Evolutionary conservation across 2,113 vertebrate genomes (phyloP).

Genomic region (Micronycteris hirsuta): DNA sequence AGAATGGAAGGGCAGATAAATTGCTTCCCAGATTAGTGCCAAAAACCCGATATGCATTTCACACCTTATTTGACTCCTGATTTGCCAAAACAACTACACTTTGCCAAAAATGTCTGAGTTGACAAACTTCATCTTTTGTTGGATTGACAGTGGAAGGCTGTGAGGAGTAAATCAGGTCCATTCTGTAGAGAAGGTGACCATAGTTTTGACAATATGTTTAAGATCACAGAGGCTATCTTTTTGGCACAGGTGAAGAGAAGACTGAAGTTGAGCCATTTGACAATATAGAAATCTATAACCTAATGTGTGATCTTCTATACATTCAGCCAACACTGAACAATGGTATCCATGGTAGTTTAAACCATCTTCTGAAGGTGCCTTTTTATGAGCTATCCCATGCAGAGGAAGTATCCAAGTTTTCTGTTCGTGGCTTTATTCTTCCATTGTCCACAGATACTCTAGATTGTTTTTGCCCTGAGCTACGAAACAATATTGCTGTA

Average conservation of each 20-base stretch:
- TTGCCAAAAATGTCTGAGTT: slow-evolving; percentile 89
- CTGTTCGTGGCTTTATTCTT: slow-evolving; percentile 70
- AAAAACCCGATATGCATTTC: slow-evolving; percentile 86
- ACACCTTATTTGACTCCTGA: slow-evolving; percentile 91
- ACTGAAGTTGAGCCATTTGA: slow-evolving; percentile 90
- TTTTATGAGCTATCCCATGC: slow-evolving; percentile 82
- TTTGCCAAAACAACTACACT: slow-evolving; percentile 95
- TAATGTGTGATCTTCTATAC: slow-evolving; percentile 93
- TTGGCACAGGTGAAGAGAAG: slow-evolving; percentile 87
- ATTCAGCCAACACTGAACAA: slow-evolving; percentile 93
- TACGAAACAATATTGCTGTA: fast-evolving
- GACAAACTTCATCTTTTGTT: slow-evolving; percentile 92
- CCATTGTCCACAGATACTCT: slow-evolving; percentile 25
- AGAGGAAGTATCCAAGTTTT: slow-evolving; percentile 81
- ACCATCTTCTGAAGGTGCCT: slow-evolving; percentile 89
- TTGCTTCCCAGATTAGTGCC: slow-evolving; percentile 82
- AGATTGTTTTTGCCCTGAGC: slow-evolving; percentile 78
- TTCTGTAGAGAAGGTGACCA: slow-evolving; percentile 89
- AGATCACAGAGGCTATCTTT: slow-evolving; percentile 96
- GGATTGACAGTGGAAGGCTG: slow-evolving; percentile 89
- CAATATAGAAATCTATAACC: slow-evolving; percentile 96
- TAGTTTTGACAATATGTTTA: slow-evolving; percentile 93
- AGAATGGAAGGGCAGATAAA: no score
- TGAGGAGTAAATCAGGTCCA: slow-evolving; percentile 74
- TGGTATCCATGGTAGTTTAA: slow-evolving; percentile 94